Evolutionary conservation across 2,797 vertebrate species (phyloP), one percentile per base, ranked within the genome.

Genomic region (Danio aesculapii): DNA sequence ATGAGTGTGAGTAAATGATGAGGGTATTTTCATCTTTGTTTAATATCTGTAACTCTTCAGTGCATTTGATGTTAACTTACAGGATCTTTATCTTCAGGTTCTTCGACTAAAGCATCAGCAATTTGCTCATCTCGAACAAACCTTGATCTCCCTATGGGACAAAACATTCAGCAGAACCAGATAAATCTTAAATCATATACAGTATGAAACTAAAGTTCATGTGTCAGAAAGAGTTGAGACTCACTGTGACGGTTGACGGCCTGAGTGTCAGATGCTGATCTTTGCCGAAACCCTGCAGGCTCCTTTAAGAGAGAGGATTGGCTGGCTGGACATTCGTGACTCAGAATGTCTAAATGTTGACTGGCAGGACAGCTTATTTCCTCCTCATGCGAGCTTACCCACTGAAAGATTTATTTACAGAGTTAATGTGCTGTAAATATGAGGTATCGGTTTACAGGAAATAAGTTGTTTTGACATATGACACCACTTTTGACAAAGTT

Each of bases 181-280:
- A 46, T 47, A 17, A 19, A 13, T 46, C 0, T 74, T 59, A 46
- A 6, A 50, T 46, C 3, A 30, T 30, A 30, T 30, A 30, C 30
- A 30, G 1, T 30, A 39, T 16, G 21, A 7, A 71, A 14, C 44
- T 57, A 13, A 46, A 21, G 55, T 58, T 61, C 19, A 61, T 61
- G 12, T 47, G 13, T 55, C 55, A 41, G 21, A 2, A 47, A 57
- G 1, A 5, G 41, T 19, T 30, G 3, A 13, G 10, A 85, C 90
- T 92, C 77, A 94, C 94, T 87, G 17, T 81, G 78, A 67, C 86
- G 85, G 17, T 80, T 16, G 0, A 75, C 8, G 17, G 90, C 44
- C 0, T 77, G 87, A 1, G 94, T 90, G 57, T 96, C 95, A 0
- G 96, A 97, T 59, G 90, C 83, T 0, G 94, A 96, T 83, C 95